Percentiles rank a stretch among this genome's conserved stretches.
These are phyloP conservation scores for Montipora capitata DNA, from an alignment of 92 coral and sea anemone species.

Conservation along the genomic window DNA sequence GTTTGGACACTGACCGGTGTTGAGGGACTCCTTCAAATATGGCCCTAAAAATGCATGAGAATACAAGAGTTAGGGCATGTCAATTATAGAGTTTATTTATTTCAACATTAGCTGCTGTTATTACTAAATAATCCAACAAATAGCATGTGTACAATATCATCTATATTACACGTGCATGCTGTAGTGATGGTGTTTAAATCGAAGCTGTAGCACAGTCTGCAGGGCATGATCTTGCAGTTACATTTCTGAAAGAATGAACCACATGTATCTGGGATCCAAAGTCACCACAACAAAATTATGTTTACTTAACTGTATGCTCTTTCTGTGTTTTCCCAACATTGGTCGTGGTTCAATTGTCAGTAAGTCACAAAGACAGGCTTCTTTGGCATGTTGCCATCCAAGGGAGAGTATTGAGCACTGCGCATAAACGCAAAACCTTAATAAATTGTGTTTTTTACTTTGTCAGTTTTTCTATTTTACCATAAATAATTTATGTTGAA, in stretches of 20 bases:
- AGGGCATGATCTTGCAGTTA: not conserved
- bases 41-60: constrained; percentile 30
- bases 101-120: not conserved
- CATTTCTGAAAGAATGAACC: not conserved
- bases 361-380: no score
- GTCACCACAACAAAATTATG: no score
- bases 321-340: no score
- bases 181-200: not conserved
- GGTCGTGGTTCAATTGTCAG: no score
- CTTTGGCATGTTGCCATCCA: no score
- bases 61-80: not conserved
- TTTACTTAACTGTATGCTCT: no score
- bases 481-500: no score
- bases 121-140: not conserved
- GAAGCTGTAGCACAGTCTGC: not conserved
- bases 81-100: not conserved
- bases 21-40: constrained; percentile 15
- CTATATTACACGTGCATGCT: not conserved
- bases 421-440: no score
- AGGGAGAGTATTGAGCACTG: no score
- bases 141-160: not conserved
- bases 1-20: constrained; percentile 34
- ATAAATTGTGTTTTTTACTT: no score
- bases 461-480: no score
- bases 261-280: not conserved